A percentile compares a stretch with the other conserved stretches of the same genome.
Conservation (phyloP, 2,797 vertebrate species). For the Cirrhinus molitorella region DNA sequence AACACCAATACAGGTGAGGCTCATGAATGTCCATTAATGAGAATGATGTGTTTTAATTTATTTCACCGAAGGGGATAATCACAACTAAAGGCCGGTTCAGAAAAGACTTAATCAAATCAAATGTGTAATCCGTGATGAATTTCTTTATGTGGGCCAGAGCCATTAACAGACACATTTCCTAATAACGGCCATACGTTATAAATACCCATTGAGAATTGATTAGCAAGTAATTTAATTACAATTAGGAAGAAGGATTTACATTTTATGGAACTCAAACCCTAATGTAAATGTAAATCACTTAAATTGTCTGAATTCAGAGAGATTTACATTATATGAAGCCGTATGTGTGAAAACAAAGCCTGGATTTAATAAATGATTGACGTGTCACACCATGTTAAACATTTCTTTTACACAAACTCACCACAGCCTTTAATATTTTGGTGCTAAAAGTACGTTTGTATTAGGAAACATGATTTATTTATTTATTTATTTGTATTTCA, state of each 20-base stretch:
- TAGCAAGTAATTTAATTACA: background rate
- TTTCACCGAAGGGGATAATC: background rate
- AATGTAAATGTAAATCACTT: background rate
- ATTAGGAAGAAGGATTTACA: too few relatives aligned
- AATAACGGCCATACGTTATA: background rate
- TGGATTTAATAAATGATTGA: background rate
- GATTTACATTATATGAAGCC: background rate
- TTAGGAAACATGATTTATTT: background rate
- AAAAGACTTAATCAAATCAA: slow-evolving; percentile 10
- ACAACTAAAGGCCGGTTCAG: background rate
- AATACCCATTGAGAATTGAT: background rate
- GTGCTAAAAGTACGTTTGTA: background rate
- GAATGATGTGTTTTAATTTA: background rate
- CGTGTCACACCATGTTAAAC: background rate
- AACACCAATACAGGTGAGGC: background rate
- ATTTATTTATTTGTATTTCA: too few relatives aligned
- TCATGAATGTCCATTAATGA: background rate
- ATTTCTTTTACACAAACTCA: background rate
- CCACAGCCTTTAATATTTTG: background rate
- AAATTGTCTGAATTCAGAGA: background rate
- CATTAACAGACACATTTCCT: slow-evolving; percentile 1
- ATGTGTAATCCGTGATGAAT: slow-evolving; percentile 7
- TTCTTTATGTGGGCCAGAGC: background rate
- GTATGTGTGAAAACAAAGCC: background rate
- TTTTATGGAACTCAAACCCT: background rate